These are phyloP conservation scores for Myrmecophaga tridactyla DNA, from an alignment of 2,113 vertebrate species.

Conservation along the genomic window DNA sequence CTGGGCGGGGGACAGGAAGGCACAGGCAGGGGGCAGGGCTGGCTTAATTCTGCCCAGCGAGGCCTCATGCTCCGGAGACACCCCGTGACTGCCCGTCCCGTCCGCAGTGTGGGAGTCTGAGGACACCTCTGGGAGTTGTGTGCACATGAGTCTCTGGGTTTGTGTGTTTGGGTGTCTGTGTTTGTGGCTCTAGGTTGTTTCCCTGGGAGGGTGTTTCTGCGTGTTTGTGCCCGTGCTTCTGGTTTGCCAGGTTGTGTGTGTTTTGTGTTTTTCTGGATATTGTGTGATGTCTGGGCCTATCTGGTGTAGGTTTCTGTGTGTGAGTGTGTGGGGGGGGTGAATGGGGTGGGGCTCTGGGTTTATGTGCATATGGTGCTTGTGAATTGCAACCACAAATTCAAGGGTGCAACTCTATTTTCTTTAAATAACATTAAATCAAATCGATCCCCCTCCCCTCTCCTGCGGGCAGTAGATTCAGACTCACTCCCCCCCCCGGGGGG, in stretches of 20 bases:
- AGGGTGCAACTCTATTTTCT: not conserved
- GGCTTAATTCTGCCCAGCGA: not conserved
- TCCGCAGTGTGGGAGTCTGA: not conserved
- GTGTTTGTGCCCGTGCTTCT: not conserved
- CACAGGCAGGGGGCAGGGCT: not conserved
- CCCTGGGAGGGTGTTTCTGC: not conserved
- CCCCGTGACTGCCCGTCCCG: accelerated
- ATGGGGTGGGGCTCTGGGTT: not conserved
- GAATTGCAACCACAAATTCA: not conserved
- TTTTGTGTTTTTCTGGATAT: not conserved
- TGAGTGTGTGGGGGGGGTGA: not conserved
- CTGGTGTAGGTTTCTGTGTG: not conserved
- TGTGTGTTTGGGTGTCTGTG: not conserved
- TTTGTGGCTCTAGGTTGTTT: not conserved
- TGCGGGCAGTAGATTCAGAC: too few species aligned
- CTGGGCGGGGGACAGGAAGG: not conserved
- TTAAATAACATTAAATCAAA: not conserved
- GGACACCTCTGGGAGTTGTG: not conserved
- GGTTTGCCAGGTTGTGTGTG: not conserved
- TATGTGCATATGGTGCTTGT: not conserved
- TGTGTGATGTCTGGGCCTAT: not conserved
- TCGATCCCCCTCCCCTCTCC: not conserved
- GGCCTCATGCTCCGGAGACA: not conserved
- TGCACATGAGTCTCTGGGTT: not conserved
- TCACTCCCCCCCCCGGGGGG: not conserved